Evolutionary conservation across 2,797 vertebrate species (phyloP).

Genomic region (Bradypus variegatus): DNA sequence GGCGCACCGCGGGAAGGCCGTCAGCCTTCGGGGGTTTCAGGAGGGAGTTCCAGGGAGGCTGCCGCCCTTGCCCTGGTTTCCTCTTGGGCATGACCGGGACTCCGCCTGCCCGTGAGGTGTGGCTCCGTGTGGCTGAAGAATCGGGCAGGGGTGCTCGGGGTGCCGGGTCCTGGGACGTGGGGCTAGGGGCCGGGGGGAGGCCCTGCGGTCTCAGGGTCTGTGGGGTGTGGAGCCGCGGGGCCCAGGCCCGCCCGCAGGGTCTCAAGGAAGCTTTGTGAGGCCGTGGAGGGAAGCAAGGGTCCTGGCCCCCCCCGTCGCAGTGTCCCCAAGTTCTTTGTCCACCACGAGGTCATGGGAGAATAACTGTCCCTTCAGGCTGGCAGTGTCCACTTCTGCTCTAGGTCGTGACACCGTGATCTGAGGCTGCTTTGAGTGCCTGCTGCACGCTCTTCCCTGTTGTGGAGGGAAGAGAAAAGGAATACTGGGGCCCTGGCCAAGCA

Average conservation of each 20-base stretch:
- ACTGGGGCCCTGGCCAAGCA: too few species aligned
- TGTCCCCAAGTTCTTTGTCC: neutral
- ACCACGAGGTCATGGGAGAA: neutral
- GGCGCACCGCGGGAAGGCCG: neutral
- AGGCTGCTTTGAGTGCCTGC: neutral
- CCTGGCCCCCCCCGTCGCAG: too few species aligned
- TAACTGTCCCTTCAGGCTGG: neutral
- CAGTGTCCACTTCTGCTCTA: neutral
- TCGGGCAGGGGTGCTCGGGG: neutral
- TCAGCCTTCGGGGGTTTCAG: neutral
- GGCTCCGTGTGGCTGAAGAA: neutral
- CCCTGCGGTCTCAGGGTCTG: too few species aligned
- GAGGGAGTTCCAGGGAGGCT: neutral
- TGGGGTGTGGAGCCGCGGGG: too few species aligned
- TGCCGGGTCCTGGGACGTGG: too few species aligned
- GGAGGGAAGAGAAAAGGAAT: neutral
- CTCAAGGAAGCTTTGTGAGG: neutral
- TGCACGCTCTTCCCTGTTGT: neutral
- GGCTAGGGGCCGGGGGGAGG: neutral
- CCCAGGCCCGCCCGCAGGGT: too few species aligned
- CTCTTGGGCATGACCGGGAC: accelerated
- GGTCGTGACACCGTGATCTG: neutral
- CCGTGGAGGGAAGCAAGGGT: accelerated
- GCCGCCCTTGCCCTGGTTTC: neutral
- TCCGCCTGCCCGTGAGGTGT: accelerated